Evolutionary conservation across 2,797 vertebrate species (phyloP).

Genomic region (Heterohyrax brucei): DNA sequence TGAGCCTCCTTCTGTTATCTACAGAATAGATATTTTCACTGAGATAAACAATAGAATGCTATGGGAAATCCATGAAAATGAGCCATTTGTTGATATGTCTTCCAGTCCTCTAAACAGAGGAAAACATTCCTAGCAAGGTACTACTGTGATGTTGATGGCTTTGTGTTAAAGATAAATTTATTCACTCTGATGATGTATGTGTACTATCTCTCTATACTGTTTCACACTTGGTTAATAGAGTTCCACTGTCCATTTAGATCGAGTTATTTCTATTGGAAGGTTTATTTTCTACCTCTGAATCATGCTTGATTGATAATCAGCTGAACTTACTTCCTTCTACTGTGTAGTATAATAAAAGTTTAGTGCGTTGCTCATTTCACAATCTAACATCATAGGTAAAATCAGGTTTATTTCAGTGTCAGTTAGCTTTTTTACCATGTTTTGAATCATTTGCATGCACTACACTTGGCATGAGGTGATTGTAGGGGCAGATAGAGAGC

Average conservation of each 20-base stretch:
- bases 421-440: not conserved
- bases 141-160: not conserved
- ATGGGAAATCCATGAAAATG: not conserved
- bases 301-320: conserved; percentile 2
- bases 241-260: not conserved
- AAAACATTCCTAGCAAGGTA: not conserved
- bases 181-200: not conserved
- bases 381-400: not conserved
- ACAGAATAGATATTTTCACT: not conserved
- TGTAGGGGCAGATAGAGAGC: not conserved
- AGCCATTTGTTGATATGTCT: not conserved
- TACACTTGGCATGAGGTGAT: not conserved
- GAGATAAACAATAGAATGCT: not conserved
- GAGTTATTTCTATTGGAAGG: not conserved
- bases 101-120: too few relatives aligned
- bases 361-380: not conserved
- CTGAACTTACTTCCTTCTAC: not conserved
- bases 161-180: not conserved
- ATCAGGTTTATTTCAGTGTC: not conserved
- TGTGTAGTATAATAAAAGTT: not conserved
- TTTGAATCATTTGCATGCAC: not conserved
- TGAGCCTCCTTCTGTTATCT: not conserved
- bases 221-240: not conserved
- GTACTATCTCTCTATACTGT: not conserved
- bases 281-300: not conserved